These are phyloP conservation scores for Cynoglossus semilaevis DNA, from an alignment of 2,113 vertebrate genomes.

Conservation along the genomic window DNA sequence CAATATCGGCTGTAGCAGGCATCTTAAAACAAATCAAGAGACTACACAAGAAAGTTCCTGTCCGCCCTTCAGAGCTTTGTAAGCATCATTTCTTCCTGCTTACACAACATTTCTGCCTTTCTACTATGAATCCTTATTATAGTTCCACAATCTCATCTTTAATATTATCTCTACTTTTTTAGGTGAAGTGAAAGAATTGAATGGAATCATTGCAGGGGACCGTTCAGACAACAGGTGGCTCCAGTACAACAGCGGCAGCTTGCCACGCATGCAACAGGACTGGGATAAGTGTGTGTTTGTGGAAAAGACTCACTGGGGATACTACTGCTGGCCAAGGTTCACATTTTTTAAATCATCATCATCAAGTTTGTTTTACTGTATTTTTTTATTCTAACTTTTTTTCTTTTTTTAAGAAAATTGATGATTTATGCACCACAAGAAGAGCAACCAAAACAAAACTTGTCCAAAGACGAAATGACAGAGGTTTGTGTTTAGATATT, in stretches of 20 bases:
- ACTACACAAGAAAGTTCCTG: conserved; percentile 86
- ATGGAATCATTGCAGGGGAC: conserved; percentile 81
- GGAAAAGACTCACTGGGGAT: conserved; percentile 98
- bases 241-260: conserved; percentile 84
- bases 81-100: conserved; percentile 53
- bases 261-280: conserved; percentile 84
- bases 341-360: conserved; percentile 4
- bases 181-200: conserved; percentile 76
- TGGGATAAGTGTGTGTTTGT: conserved; percentile 90
- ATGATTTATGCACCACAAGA: conserved; percentile 86
- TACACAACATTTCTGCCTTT: background rate
- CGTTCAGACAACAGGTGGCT: conserved; percentile 92
- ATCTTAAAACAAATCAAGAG: conserved; percentile 95
- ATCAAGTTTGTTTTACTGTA: background rate
- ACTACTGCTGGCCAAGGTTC: conserved; percentile 92
- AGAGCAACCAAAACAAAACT: conserved; percentile 88
- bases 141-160: background rate
- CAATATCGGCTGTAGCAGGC: conserved; percentile 92
- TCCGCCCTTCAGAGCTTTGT: conserved; percentile 87
- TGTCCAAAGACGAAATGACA: conserved; percentile 85
- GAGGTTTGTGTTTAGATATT: conserved; percentile 76
- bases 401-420: conserved; percentile 78
- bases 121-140: background rate
- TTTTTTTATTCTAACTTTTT: background rate
- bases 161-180: conserved; percentile 11